Evolutionary conservation across 2,888 invertebrate genomes (phyloP).

Genomic region (Andrena bucephala): DNA sequence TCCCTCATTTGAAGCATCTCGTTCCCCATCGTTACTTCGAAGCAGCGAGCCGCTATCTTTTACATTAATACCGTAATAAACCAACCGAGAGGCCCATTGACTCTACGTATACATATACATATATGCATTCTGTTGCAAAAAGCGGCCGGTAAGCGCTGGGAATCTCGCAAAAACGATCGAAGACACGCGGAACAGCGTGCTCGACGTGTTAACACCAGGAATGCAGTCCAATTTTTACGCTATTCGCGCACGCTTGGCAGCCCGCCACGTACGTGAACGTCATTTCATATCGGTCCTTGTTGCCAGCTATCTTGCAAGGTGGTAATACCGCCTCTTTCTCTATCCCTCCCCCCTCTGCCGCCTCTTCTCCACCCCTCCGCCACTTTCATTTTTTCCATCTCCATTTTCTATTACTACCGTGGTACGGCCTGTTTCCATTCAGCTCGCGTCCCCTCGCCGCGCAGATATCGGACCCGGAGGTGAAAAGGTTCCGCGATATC

Average conservation of each 20-base stretch:
- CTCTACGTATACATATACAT: neutral
- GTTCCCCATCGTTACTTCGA: neutral
- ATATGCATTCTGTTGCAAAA: slow-evolving; percentile 40
- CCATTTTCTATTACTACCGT: slow-evolving; percentile 11
- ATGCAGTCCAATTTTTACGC: slow-evolving; percentile 75
- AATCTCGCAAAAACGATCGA: slow-evolving; percentile 66
- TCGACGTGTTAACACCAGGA: slow-evolving; percentile 70
- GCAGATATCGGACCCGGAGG: slow-evolving; percentile 34
- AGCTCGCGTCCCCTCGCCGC: neutral
- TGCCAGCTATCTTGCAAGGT: slow-evolving; percentile 55
- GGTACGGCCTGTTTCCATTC: slow-evolving; percentile 28
- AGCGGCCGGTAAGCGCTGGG: slow-evolving; percentile 48
- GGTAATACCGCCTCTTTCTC: slow-evolving; percentile 44
- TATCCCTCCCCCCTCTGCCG: neutral
- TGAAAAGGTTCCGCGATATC: slow-evolving; percentile 51
- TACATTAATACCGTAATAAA: slow-evolving; percentile 67
- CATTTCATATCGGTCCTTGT: slow-evolving; percentile 67
- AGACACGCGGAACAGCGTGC: slow-evolving; percentile 69
- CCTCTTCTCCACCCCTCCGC: neutral
- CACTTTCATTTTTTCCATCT: slow-evolving; percentile 3
- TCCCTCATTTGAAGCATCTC: neutral
- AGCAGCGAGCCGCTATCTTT: slow-evolving; percentile 44
- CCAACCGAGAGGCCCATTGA: slow-evolving; percentile 48
- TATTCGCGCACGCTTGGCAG: slow-evolving; percentile 55
- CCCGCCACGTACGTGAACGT: slow-evolving; percentile 65